Evolutionary conservation across 2,113 vertebrate genomes (phyloP).

Genomic region (Oxyruncus cristatus): DNA sequence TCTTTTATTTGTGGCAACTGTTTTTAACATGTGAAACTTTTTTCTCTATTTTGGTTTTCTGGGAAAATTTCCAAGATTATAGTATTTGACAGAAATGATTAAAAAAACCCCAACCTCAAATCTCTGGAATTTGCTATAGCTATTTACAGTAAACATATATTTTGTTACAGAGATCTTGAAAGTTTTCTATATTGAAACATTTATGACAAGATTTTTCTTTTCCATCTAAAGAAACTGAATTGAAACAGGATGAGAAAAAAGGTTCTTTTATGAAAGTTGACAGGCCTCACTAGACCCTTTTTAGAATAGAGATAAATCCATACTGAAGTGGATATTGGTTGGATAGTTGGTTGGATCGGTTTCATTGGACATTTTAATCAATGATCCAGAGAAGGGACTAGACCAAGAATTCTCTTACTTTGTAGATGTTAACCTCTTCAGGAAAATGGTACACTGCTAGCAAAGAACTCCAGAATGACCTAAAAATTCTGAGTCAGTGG

Average conservation of each 20-base stretch:
- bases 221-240: background rate
- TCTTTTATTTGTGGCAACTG: constrained; percentile 61
- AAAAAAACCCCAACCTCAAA: background rate
- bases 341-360: background rate
- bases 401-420: background rate
- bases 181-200: background rate
- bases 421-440: background rate
- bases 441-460: background rate
- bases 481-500: background rate
- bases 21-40: constrained; percentile 61
- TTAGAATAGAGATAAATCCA: background rate
- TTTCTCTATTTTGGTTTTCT: constrained; percentile 57
- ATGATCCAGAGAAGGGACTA: background rate
- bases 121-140: background rate
- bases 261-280: background rate
- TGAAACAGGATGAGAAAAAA: background rate
- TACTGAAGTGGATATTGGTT: background rate
- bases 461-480: background rate
- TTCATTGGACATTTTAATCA: background rate
- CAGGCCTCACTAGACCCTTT: background rate
- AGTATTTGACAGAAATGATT: background rate
- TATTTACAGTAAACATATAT: background rate
- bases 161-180: background rate
- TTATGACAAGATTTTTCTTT: background rate
- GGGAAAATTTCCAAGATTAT: constrained; percentile 43